phyloP scores from a whole-genome alignment of 2,113 vertebrate genomes.

The Dicerorhinus sumatrensis region DNA sequence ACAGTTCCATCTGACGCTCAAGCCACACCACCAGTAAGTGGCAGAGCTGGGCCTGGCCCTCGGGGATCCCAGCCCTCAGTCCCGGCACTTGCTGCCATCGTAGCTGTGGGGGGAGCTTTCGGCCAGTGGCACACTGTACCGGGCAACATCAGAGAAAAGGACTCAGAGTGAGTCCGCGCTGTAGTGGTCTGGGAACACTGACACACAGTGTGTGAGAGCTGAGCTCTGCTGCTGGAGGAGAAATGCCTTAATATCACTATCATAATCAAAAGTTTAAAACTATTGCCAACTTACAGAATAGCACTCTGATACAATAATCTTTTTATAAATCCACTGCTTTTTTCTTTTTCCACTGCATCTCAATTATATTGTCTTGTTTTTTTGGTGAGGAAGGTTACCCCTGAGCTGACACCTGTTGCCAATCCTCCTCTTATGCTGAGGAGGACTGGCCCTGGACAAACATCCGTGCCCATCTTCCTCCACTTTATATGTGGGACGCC shows the following conservation, averaged over 20 bases:
- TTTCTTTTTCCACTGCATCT: too few species aligned
- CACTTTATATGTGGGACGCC: too few species aligned
- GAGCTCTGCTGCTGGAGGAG: accelerated
- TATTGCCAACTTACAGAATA: neutral
- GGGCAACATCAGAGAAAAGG: neutral
- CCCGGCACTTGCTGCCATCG: accelerated
- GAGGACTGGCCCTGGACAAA: too few species aligned
- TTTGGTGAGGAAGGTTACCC: too few species aligned
- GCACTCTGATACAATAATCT: too few species aligned
- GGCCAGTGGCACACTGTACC: neutral
- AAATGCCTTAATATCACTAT: neutral
- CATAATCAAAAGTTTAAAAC: neutral
- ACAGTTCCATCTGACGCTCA: accelerated
- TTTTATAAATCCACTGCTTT: neutral
- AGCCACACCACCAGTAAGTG: accelerated
- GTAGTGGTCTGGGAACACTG: neutral
- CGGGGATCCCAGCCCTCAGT: neutral
- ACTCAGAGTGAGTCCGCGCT: accelerated
- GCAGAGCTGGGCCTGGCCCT: neutral
- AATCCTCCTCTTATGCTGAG: too few species aligned
- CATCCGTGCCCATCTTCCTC: too few species aligned
- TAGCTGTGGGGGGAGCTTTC: accelerated
- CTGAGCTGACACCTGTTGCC: too few species aligned
- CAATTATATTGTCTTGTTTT: neutral
- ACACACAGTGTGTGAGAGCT: neutral